Percentiles rank a stretch among this genome's conserved stretches.
These are phyloP conservation scores for Lytechinus pictus DNA, from an alignment of 35 echinoderm and acorn worm species.

Conservation along the genomic window DNA sequence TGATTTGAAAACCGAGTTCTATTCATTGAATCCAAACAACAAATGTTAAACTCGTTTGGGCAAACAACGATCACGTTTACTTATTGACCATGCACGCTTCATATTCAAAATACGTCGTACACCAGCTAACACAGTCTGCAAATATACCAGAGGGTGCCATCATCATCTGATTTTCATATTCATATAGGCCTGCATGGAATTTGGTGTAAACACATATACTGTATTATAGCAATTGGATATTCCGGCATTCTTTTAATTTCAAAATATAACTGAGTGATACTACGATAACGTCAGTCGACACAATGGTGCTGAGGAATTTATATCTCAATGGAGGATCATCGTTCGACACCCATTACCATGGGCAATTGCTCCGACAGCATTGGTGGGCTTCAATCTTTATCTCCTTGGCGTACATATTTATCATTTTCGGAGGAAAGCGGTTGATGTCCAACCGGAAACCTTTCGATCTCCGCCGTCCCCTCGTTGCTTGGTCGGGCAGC, in stretches of 20 bases:
- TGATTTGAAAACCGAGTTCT: too few relatives aligned
- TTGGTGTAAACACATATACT: not conserved
- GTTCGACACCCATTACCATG: not conserved
- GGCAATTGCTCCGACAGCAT: slow-evolving; percentile 53
- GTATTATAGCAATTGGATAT: not conserved
- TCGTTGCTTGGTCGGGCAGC: slow-evolving; percentile 65
- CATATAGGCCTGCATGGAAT: not conserved
- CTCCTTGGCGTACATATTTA: slow-evolving; percentile 57
- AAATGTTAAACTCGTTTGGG: not conserved
- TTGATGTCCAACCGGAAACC: slow-evolving; percentile 65
- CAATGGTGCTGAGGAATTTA: not conserved
- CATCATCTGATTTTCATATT: not conserved
- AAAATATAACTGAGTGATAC: not conserved
- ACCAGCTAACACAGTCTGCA: not conserved
- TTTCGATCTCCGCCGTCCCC: slow-evolving; percentile 51
- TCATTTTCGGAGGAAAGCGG: slow-evolving; percentile 61
- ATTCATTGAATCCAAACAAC: not conserved
- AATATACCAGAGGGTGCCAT: not conserved
- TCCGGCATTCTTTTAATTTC: not conserved
- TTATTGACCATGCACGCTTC: not conserved
- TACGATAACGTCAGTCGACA: not conserved
- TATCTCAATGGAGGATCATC: not conserved
- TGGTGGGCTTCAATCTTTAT: slow-evolving; percentile 55
- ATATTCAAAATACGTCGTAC: not conserved
- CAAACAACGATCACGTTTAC: not conserved